phyloP scores from a whole-genome alignment of 2,113 vertebrate species.

The Percopsis transmontana region DNA sequence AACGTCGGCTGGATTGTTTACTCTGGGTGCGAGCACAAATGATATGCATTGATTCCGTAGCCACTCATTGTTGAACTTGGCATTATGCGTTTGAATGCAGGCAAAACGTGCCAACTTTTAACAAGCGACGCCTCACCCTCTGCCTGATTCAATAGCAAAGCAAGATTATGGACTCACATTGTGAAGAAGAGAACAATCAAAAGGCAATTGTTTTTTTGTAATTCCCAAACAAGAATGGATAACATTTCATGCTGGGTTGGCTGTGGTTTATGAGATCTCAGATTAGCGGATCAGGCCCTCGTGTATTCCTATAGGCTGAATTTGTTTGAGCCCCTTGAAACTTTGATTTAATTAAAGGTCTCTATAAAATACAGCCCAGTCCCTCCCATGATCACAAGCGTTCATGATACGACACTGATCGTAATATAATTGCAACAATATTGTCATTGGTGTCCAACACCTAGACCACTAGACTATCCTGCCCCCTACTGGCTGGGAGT shows the following conservation, averaged over 20 bases:
- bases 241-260: conserved; percentile 38
- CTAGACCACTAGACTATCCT: too few species aligned
- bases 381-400: background rate
- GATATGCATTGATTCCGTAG: conserved; percentile 68
- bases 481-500: too few species aligned
- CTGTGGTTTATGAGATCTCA: conserved; percentile 33
- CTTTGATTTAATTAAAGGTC: background rate
- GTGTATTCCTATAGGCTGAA: background rate
- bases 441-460: too few species aligned
- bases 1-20: conserved; percentile 65
- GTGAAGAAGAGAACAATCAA: conserved; percentile 63
- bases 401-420: background rate
- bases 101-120: conserved; percentile 66
- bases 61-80: conserved; percentile 65
- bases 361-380: background rate
- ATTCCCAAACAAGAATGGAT: conserved; percentile 45
- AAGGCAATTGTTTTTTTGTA: conserved; percentile 57
- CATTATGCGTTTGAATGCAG: conserved; percentile 57
- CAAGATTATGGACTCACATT: conserved; percentile 61
- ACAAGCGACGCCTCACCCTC: conserved; percentile 32
- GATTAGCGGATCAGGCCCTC: conserved; percentile 16
- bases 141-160: conserved; percentile 33
- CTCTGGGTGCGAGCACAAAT: conserved; percentile 61
- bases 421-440: too few species aligned
- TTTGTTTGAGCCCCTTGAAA: too few species aligned